A percentile compares a stretch with the other conserved stretches of the same genome.
Evolutionary conservation across 2,113 vertebrate species (phyloP).

Genomic region (Propithecus coquereli): DNA sequence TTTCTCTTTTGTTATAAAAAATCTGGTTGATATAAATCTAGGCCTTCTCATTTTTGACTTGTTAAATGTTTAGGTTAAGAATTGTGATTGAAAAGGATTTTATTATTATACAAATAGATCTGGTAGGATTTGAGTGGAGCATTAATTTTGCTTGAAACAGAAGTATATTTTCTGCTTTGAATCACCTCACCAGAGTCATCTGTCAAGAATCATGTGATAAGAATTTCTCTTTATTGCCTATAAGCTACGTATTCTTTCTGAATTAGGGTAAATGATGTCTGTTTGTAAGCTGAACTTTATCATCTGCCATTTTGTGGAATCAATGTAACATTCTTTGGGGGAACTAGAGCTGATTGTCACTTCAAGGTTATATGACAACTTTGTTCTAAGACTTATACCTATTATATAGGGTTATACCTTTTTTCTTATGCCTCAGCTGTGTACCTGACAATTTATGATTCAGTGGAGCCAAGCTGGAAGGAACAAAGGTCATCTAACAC

Average conservation of each 20-base stretch:
- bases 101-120: conserved; percentile 36
- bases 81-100: conserved; percentile 18
- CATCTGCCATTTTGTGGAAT: conserved; percentile 20
- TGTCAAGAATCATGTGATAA: neutral
- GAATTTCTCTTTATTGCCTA: conserved; percentile 46
- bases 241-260: conserved; percentile 16
- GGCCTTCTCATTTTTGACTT: conserved; percentile 31
- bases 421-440: conserved; percentile 68
- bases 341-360: conserved; percentile 41
- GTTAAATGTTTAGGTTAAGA: conserved; percentile 32
- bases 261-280: conserved; percentile 19
- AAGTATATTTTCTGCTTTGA: conserved; percentile 17
- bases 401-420: conserved; percentile 75
- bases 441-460: conserved; percentile 60
- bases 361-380: conserved; percentile 74
- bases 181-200: conserved; percentile 24
- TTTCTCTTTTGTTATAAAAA: neutral
- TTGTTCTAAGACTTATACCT: conserved; percentile 78
- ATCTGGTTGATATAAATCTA: neutral
- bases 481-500: conserved; percentile 66
- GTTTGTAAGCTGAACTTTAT: conserved; percentile 43
- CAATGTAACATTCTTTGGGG: conserved; percentile 47
- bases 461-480: conserved; percentile 57
- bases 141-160: conserved; percentile 36
- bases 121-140: neutral